Evolutionary conservation across 2,797 vertebrate species (phyloP).

Genomic region (Nothura maculosa): DNA sequence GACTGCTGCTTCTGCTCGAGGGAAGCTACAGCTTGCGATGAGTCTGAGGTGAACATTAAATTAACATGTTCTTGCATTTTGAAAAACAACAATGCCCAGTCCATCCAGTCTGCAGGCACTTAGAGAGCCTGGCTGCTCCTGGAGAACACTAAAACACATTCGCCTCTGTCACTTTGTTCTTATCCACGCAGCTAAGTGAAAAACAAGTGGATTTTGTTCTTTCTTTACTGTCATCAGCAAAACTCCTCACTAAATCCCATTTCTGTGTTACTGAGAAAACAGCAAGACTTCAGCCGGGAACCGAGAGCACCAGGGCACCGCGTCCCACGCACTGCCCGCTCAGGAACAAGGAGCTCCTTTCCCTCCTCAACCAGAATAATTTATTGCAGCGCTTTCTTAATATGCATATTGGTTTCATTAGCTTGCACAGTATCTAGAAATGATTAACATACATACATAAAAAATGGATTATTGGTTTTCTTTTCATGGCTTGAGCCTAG

Average conservation of each 20-base stretch:
- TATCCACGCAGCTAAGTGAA: neutral
- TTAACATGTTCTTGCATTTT: neutral
- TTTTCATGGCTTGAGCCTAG: conserved; percentile 30
- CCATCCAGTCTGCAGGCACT: fast-evolving
- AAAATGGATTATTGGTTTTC: conserved; percentile 27
- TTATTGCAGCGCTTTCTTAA: neutral
- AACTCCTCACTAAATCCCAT: neutral
- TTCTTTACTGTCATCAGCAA: neutral
- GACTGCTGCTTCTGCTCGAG: neutral
- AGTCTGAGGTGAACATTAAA: neutral
- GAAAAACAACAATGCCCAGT: neutral
- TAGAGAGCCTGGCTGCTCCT: fast-evolving
- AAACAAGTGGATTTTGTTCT: neutral
- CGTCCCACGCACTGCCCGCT: too few relatives aligned
- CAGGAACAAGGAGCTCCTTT: too few relatives aligned
- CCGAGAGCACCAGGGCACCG: neutral
- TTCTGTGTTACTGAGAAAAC: neutral
- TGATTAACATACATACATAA: neutral
- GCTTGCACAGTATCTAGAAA: neutral
- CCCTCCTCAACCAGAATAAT: neutral
- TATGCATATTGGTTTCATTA: neutral
- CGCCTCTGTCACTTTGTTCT: neutral
- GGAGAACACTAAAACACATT: neutral
- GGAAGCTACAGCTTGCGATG: neutral
- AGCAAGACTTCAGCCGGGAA: neutral